Evolutionary conservation across 2,113 vertebrate species (phyloP).

Genomic region (Cyphomyrus discorhynchus): DNA sequence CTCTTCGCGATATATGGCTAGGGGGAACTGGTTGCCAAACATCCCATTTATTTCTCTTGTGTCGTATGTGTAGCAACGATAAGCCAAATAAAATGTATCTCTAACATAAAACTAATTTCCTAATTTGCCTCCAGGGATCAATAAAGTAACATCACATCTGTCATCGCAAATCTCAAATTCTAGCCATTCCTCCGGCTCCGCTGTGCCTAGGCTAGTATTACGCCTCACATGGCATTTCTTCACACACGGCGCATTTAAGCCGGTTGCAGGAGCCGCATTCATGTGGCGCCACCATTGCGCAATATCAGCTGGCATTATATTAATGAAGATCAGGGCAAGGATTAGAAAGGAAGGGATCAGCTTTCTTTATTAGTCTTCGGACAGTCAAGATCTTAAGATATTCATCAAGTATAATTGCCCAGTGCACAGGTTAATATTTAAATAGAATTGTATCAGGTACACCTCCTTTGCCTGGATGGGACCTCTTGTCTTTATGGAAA

Average conservation of each 20-base stretch:
- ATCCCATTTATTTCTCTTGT: not conserved
- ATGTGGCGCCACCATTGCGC: constrained; percentile 23
- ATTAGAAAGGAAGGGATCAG: constrained; percentile 36
- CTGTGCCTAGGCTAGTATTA: not conserved
- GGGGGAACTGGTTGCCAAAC: not conserved
- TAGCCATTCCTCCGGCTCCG: not conserved
- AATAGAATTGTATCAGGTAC: constrained; percentile 63
- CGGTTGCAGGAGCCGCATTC: not conserved
- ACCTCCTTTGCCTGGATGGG: constrained; percentile 47
- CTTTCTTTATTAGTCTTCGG: constrained; percentile 42
- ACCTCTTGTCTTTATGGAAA: constrained; percentile 61
- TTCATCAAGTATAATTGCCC: constrained; percentile 63
- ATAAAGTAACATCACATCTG: not conserved
- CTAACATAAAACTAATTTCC: not conserved
- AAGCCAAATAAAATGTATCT: not conserved
- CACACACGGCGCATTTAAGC: not conserved
- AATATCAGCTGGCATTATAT: constrained; percentile 22
- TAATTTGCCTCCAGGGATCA: not conserved
- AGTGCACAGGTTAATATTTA: constrained; percentile 63
- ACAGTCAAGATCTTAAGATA: constrained; percentile 52
- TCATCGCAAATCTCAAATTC: not conserved
- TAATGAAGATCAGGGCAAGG: constrained; percentile 26
- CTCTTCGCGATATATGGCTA: not conserved
- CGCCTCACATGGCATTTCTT: not conserved
- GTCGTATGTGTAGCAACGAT: not conserved